Conservation (phyloP, 2,888 invertebrate genomes). For the Peribatodes rhomboidaria region DNA sequence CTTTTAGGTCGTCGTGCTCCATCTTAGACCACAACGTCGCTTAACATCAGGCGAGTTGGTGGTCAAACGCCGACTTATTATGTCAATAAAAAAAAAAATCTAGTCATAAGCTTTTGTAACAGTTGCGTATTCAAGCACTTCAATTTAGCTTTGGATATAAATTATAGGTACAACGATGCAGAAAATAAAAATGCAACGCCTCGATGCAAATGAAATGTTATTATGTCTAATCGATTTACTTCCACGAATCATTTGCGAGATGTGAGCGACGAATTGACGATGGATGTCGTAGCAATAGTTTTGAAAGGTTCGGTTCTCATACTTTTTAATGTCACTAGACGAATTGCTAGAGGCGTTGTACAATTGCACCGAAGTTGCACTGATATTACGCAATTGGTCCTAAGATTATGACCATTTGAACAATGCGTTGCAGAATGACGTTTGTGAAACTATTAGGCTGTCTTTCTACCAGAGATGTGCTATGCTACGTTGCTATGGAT, state of each 20-base stretch:
- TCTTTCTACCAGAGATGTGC: too few species aligned
- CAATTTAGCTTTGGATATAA: neutral
- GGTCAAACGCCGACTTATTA: too few species aligned
- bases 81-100: too few species aligned
- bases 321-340: constrained; percentile 81
- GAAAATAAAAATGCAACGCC: constrained; percentile 23
- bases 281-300: constrained; percentile 68
- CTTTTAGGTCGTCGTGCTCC: too few species aligned
- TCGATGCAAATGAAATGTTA: constrained; percentile 44
- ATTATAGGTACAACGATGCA: constrained; percentile 6
- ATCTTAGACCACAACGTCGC: too few species aligned
- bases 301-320: constrained; percentile 82
- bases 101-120: constrained; percentile 2
- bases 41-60: too few species aligned
- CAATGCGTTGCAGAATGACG: constrained; percentile 27
- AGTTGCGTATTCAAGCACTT: constrained; percentile 21
- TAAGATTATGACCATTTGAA: constrained; percentile 38
- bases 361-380: constrained; percentile 50
- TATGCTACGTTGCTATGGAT: too few species aligned
- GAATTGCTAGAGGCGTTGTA: constrained; percentile 59
- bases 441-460: constrained; percentile 26
- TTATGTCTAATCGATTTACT: constrained; percentile 56
- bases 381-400: constrained; percentile 46
- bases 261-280: constrained; percentile 59
- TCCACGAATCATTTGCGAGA: constrained; percentile 43